Base-by-base conservation (phyloP, 2,113 vertebrate genomes). In the Lampris megalopsis region DNA sequence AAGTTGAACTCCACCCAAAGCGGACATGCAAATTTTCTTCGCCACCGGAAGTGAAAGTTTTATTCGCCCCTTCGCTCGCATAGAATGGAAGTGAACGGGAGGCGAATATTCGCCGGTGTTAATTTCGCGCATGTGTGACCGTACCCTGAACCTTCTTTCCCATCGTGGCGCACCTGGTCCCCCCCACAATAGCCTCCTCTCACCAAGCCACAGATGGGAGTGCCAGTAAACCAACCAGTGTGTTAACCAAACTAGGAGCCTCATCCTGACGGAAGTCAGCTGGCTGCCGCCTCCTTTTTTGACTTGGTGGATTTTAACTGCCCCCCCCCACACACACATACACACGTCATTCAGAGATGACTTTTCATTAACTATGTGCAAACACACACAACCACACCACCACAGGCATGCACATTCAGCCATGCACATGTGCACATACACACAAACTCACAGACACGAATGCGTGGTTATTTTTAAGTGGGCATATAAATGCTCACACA, bases 191-290 rank as follows among this genome's bases (percentile, higher is more conserved):
- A 70, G 65, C 38, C 50, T 43, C 60, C 60, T 53, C 11, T 40
- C 45, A 13, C 61, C 73, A 36, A 68, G 60, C 60, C 67, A 56
- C 71, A 66, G 73, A 71, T 68, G 71, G 45, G 63, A 4, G 40
- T 45, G 57, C 35, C 43, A 3, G 41, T 24, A 8, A 58, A 49
- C 66, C 54, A 54, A 65, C 65, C 50, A 75, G 13, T 65, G 37
- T 57, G 65, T 63, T 63, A 73, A 67, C 38, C 48, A 67, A 50
- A 50, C 37, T 45, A 37, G 8, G 35, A 38, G n/a, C 60, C 70
- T 49, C 35, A 9, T 6, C 50, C 59, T 70, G 50, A 60, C 59
- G 69, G 37, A 69, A 59, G 66, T 69, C 74, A 69, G 52, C 50
- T 35, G 58, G 8, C 66, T 58, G 54, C 24, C 24, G 43, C 36